Percentiles rank a stretch among this genome's conserved stretches.
Conservation (phyloP, 2,888 invertebrate genomes). For the Drosophila formosana region DNA sequence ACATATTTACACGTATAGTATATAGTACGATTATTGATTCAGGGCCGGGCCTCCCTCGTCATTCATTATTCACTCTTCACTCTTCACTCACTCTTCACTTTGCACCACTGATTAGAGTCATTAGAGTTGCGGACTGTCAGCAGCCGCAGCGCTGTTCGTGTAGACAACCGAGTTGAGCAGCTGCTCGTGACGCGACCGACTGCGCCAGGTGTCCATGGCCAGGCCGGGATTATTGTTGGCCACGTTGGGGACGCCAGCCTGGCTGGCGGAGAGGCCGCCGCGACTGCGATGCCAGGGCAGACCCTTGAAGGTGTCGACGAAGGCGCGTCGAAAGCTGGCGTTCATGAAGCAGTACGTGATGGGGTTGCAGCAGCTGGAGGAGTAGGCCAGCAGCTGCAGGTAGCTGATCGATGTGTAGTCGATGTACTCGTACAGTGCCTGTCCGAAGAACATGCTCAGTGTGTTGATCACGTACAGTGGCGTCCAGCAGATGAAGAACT, state of each 20-base stretch:
- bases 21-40: conserved; percentile 1
- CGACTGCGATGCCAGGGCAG: conserved; percentile 57
- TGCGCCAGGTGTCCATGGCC: conserved; percentile 54
- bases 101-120: not conserved
- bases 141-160: conserved; percentile 46
- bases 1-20: conserved; percentile 6
- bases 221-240: conserved; percentile 39
- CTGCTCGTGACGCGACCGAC: conserved; percentile 59
- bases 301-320: conserved; percentile 70
- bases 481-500: conserved; percentile 97
- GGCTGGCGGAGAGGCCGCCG: conserved; percentile 49
- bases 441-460: conserved; percentile 89
- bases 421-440: conserved; percentile 88
- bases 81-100: not conserved
- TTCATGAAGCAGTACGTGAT: conserved; percentile 98
- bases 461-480: conserved; percentile 93
- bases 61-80: not conserved
- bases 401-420: conserved; percentile 90
- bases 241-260: conserved; percentile 37
- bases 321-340: conserved; percentile 91
- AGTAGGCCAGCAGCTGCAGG: conserved; percentile 92
- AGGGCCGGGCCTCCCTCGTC: not conserved
- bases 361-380: conserved; percentile 94
- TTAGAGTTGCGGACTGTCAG: conserved; percentile 65
- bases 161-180: conserved; percentile 59